A percentile compares a stretch with the other conserved stretches of the same genome.
phyloP scores from a whole-genome alignment of 2,797 vertebrate species.

The Arrhamphus sclerolepis region DNA sequence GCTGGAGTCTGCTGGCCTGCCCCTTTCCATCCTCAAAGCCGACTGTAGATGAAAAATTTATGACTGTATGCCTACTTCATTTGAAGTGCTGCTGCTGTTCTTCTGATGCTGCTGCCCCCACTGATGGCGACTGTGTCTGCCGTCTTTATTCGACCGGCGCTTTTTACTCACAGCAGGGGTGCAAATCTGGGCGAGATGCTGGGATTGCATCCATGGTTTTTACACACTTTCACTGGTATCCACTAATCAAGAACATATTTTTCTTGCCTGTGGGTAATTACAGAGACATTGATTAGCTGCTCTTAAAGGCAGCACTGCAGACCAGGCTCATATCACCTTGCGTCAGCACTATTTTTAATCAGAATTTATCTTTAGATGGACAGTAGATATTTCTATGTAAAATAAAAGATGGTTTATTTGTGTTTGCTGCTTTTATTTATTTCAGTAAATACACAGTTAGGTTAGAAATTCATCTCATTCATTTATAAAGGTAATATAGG shows the following conservation, averaged over 20 bases:
- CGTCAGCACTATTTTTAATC: conserved; percentile 1
- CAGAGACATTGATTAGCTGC: conserved; percentile 61
- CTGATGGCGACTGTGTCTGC: conserved; percentile 73
- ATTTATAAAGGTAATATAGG: no score
- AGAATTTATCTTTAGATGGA: background rate
- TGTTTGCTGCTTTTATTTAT: no score
- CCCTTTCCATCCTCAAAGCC: conserved; percentile 80
- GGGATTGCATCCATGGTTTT: conserved; percentile 31
- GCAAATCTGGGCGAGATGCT: conserved; percentile 46
- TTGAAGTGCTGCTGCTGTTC: conserved; percentile 80
- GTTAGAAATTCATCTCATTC: no score
- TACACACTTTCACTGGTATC: conserved; percentile 42
- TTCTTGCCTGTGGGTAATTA: conserved; percentile 47
- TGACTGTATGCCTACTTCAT: conserved; percentile 81
- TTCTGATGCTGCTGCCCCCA: conserved; percentile 79
- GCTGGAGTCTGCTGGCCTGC: conserved; percentile 65
- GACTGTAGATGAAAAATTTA: conserved; percentile 85
- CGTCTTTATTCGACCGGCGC: conserved; percentile 57
- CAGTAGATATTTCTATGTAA: background rate
- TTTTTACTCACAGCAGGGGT: conserved; percentile 67
- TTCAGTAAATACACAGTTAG: no score
- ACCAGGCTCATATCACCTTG: background rate
- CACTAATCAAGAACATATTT: conserved; percentile 61
- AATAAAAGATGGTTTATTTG: no score
- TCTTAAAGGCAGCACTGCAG: conserved; percentile 43